Evolutionary conservation across 2,888 invertebrate genomes (phyloP).

Genomic region (Meloe dianella): DNA sequence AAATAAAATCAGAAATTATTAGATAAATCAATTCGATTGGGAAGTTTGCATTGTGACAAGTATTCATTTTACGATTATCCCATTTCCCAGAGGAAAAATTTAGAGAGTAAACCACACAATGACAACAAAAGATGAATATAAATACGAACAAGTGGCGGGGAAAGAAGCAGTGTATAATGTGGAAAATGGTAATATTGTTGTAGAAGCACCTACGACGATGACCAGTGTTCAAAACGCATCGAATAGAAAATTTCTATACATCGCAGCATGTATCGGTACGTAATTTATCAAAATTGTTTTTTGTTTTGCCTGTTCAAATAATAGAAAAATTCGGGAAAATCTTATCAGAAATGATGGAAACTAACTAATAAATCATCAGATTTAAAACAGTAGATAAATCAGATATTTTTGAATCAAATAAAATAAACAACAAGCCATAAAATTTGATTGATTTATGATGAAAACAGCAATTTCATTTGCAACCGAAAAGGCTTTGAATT

Average conservation of each 20-base stretch:
- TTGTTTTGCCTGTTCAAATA: too few species aligned
- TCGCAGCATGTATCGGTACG: slow-evolving; percentile 31
- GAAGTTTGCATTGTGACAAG: too few species aligned
- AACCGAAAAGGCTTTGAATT: too few species aligned
- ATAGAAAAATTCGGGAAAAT: too few species aligned
- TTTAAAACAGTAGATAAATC: not conserved
- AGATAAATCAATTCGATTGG: too few species aligned
- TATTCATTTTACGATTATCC: too few species aligned
- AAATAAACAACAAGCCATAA: not conserved
- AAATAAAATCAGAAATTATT: too few species aligned
- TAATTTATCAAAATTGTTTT: too few species aligned
- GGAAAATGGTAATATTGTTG: slow-evolving; percentile 21
- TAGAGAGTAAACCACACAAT: slow-evolving; percentile 13
- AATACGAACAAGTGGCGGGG: slow-evolving; percentile 39
- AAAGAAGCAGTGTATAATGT: slow-evolving; percentile 26
- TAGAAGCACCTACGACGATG: slow-evolving; percentile 17
- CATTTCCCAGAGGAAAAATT: slow-evolving; percentile 10
- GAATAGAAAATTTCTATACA: slow-evolving; percentile 29
- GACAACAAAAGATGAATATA: slow-evolving; percentile 31
- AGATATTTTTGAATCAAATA: not conserved
- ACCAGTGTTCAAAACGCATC: slow-evolving; percentile 14
- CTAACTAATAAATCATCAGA: not conserved
- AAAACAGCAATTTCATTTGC: too few species aligned
- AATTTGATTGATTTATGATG: not conserved
- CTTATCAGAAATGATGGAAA: not conserved